phyloP scores from a whole-genome alignment of 2,113 vertebrate genomes.

The Trichechus manatus region DNA sequence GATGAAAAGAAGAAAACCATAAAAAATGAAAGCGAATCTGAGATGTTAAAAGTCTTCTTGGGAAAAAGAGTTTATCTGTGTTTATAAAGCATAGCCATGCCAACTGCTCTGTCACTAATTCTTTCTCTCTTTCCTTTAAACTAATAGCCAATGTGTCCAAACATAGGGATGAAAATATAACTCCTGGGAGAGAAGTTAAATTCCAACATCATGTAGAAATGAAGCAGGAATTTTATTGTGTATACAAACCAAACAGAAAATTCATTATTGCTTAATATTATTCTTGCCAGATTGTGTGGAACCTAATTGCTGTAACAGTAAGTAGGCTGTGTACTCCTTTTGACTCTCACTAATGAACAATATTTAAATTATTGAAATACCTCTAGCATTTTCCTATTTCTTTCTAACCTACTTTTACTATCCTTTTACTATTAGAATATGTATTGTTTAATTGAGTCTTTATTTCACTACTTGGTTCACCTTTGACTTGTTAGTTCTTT shows the following conservation, averaged over 20 bases:
- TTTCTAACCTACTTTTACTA: conserved; percentile 9
- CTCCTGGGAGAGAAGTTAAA: conserved; percentile 21
- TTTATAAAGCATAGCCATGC: neutral
- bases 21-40: neutral
- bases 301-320: conserved; percentile 62
- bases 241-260: conserved; percentile 66
- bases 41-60: neutral
- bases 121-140: neutral
- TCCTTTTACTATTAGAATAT: neutral
- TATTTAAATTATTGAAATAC: conserved; percentile 57
- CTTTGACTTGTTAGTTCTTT: neutral
- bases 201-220: conserved; percentile 21
- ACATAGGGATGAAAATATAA: conserved; percentile 1
- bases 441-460: conserved; percentile 30
- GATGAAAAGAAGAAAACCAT: neutral
- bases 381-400: conserved; percentile 16
- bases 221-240: conserved; percentile 14
- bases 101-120: neutral
- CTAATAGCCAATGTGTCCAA: neutral
- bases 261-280: conserved; percentile 59
- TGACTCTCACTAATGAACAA: conserved; percentile 55
- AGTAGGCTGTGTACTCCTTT: conserved; percentile 38
- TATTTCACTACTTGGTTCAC: neutral
- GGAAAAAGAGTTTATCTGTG: neutral
- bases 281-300: conserved; percentile 60